A percentile compares a stretch with the other conserved stretches of the same genome.
phyloP scores from a whole-genome alignment of 2,888 invertebrate genomes.

The Drosophila suboccidentalis region DNA sequence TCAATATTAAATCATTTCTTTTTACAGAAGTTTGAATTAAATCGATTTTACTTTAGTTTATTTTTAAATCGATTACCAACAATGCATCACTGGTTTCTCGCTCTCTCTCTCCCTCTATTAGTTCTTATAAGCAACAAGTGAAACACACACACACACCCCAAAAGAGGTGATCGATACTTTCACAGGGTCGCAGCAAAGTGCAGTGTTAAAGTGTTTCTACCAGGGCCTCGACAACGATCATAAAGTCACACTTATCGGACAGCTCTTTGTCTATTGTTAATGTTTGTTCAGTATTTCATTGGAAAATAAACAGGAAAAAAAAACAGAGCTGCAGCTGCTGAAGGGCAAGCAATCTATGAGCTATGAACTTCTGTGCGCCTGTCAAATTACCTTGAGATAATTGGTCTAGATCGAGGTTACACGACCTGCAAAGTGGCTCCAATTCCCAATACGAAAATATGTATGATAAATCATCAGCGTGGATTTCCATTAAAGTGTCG shows the following conservation, averaged over 20 bases:
- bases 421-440: slow-evolving; percentile 9
- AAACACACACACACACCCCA: slow-evolving; percentile 58
- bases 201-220: slow-evolving; percentile 22
- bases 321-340: slow-evolving; percentile 23
- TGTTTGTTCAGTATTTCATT: slow-evolving; percentile 34
- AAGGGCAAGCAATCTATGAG: slow-evolving; percentile 42
- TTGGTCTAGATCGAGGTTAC: slow-evolving; percentile 84
- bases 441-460: slow-evolving; percentile 6
- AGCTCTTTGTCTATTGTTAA: slow-evolving; percentile 29
- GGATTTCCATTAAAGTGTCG: slow-evolving; percentile 30
- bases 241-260: slow-evolving; percentile 28
- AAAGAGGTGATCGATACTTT: slow-evolving; percentile 75
- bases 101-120: background rate
- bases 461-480: slow-evolving; percentile 36
- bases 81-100: background rate
- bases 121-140: background rate
- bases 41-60: background rate
- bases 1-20: too few relatives aligned
- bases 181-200: slow-evolving; percentile 71
- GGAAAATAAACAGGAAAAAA: slow-evolving; percentile 35
- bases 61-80: slow-evolving; percentile 1
- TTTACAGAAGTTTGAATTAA: too few relatives aligned
- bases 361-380: slow-evolving; percentile 73
- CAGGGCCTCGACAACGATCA: slow-evolving; percentile 37
- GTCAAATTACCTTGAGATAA: slow-evolving; percentile 81